Evolutionary conservation across 2,797 vertebrate genomes (phyloP), one percentile per base, ranked within the genome.

Genomic region (Scyliorhinus canicula): DNA sequence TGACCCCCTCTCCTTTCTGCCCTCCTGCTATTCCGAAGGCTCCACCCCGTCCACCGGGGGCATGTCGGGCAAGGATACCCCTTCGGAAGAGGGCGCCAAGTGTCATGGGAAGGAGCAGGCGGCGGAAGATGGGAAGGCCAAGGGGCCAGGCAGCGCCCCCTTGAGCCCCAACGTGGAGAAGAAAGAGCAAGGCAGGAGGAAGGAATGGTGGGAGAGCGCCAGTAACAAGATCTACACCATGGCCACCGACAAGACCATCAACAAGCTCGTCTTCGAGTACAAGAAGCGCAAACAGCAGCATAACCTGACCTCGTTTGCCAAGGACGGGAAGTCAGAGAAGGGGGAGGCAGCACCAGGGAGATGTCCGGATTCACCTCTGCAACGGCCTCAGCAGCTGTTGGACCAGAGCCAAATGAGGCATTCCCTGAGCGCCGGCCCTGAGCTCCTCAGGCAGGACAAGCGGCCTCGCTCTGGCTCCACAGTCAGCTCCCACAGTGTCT

Each of bases 171-270:
- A 96, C 96, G 86, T 96, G 96, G 98, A 98, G 85, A 97, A 96
- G 96, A 98, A 96, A 95, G 98, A 98, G 19, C 96, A 96, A 0
- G 96, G 97, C 9, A 96, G 97, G 94, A 99, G 98, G 95, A 99
- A 98, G 95, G 99, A 99, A 95, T 99, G 99, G 99, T 99, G 99
- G 99, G 99, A 99, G 95, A 98, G 96, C 0, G 98, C 99, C 0
- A 98, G 99, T 0, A 99, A 98, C 97, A 99, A 98, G 95, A 98
- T 99, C 95, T 99, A 98, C 96, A 99, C 98, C 95, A 99, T 99
- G 95, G 99, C 99, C 14, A 97, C 99, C 0, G 99, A 99, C 96
- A 98, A 97, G 96, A 99, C 98, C 95, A 98, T 99, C 95, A 98
- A 98, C 19, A 99, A 99, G 96, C 96, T 99, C 95, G 98, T 99